Percentiles rank a stretch among this genome's conserved stretches.
phyloP scores from a whole-genome alignment of 1,140 invertebrate species.

The Drosophila prosaltans region DNA sequence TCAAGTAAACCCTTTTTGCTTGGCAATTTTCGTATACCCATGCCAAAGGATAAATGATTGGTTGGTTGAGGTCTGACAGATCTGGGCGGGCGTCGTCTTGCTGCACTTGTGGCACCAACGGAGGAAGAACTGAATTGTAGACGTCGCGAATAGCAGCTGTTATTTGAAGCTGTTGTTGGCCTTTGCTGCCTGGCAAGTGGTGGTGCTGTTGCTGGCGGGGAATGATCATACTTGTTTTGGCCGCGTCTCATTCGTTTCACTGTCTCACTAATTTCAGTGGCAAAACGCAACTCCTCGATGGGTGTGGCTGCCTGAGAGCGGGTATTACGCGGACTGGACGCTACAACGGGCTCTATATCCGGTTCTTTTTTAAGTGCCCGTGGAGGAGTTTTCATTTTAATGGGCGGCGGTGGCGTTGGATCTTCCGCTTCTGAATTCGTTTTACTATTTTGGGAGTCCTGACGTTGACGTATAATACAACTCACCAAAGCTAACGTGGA shows the following conservation, averaged over 20 bases:
- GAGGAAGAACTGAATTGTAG: slow-evolving; percentile 36
- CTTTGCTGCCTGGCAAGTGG: slow-evolving; percentile 30
- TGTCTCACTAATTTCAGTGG: slow-evolving; percentile 78
- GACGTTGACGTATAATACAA: slow-evolving; percentile 85
- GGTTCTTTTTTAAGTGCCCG: slow-evolving; percentile 50
- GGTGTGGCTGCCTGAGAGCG: slow-evolving; percentile 72
- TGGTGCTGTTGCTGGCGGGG: slow-evolving; percentile 42
- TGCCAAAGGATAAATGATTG: slow-evolving; percentile 20
- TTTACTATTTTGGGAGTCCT: slow-evolving; percentile 77
- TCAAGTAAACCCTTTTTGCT: slow-evolving; percentile 75
- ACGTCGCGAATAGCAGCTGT: slow-evolving; percentile 51
- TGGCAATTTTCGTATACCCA: slow-evolving; percentile 68
- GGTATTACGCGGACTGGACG: slow-evolving; percentile 52
- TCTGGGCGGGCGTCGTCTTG: slow-evolving; percentile 3
- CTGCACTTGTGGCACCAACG: not conserved
- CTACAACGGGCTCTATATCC: slow-evolving; percentile 5
- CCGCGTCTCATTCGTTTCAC: slow-evolving; percentile 76
- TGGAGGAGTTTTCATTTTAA: slow-evolving; percentile 33
- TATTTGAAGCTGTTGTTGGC: not conserved
- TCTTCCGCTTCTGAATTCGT: slow-evolving; percentile 76
- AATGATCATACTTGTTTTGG: slow-evolving; percentile 78
- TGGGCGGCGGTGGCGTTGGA: slow-evolving; percentile 18
- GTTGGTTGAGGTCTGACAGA: slow-evolving; percentile 22
- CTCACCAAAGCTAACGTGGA: slow-evolving; percentile 92
- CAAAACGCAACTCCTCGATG: slow-evolving; percentile 74